phyloP scores from a whole-genome alignment of 1,140 invertebrate genomes.

The Macrobrachium nipponense region DNA sequence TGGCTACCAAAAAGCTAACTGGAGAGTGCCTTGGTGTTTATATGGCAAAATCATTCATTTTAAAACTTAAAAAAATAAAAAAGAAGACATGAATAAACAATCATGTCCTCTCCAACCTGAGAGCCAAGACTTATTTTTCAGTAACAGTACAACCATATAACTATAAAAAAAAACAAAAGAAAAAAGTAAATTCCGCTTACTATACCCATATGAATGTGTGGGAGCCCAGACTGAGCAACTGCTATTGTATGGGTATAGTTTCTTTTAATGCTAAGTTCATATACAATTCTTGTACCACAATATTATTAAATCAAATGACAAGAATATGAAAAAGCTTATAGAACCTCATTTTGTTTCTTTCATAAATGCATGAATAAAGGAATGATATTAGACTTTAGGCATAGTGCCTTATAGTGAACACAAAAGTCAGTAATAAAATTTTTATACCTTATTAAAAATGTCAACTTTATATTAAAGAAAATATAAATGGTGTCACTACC shows the following conservation, averaged over 20 bases:
- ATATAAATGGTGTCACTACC: conserved; percentile 8
- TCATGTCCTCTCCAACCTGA: conserved; percentile 57
- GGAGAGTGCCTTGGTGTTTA: conserved; percentile 1
- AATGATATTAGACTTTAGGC: conserved; percentile 45
- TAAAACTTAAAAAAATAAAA: not conserved
- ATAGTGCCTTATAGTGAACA: no score
- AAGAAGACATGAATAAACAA: conserved; percentile 39
- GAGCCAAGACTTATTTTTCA: conserved; percentile 30
- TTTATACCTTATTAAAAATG: conserved; percentile 30
- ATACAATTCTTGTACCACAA: no score
- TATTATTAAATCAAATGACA: no score
- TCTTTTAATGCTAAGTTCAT: no score
- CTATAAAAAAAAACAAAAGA: not conserved
- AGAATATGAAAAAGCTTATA: no score
- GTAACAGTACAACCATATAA: conserved; percentile 38
- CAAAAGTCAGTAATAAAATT: no score
- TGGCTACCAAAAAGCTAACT: no score
- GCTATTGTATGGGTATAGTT: not conserved
- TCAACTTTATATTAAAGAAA: conserved; percentile 6
- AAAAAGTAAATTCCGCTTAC: not conserved
- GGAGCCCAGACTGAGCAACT: conserved; percentile 25
- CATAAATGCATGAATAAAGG: conserved; percentile 7
- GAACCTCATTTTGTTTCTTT: no score
- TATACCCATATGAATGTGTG: conserved; percentile 15
- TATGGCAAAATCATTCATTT: not conserved